Conservation (phyloP, 1,140 invertebrate species). For the Rhyzopertha dominica region DNA sequence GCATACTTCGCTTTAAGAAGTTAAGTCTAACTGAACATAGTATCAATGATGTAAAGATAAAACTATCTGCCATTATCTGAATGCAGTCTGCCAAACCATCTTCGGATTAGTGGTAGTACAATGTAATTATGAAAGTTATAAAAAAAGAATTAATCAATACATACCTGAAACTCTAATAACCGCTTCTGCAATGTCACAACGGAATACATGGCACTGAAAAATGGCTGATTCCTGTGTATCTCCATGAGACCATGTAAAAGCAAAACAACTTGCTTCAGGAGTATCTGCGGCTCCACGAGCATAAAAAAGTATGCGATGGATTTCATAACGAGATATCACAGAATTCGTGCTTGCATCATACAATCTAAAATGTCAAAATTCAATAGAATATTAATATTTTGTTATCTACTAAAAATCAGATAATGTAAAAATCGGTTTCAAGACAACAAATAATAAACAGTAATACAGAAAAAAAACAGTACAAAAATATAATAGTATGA, state of each 20-base stretch:
- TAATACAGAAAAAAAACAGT: too few relatives aligned
- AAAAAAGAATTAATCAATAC: constrained; percentile 1
- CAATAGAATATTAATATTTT: constrained; percentile 14
- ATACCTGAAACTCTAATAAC: constrained; percentile 68
- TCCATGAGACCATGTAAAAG: constrained; percentile 93
- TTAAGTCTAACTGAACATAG: too few relatives aligned
- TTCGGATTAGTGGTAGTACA: too few relatives aligned
- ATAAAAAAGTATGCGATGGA: constrained; percentile 93
- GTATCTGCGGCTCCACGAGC: constrained; percentile 83
- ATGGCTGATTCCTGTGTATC: constrained; percentile 82
- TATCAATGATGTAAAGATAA: too few relatives aligned
- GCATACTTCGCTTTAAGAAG: too few relatives aligned
- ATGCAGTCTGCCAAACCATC: too few relatives aligned
- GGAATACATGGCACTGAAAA: constrained; percentile 95
- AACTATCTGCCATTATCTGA: too few relatives aligned
- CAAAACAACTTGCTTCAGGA: constrained; percentile 86
- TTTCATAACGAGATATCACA: constrained; percentile 84
- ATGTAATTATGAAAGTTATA: background rate
- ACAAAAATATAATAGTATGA: too few relatives aligned
- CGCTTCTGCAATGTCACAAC: constrained; percentile 95
- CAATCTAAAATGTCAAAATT: constrained; percentile 57
- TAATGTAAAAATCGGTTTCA: too few relatives aligned
- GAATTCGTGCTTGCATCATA: constrained; percentile 79
- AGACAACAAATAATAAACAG: too few relatives aligned
- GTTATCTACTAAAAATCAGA: too few relatives aligned